Evolutionary conservation across 2,113 vertebrate species (phyloP).

Genomic region (Pterocles burchelli): DNA sequence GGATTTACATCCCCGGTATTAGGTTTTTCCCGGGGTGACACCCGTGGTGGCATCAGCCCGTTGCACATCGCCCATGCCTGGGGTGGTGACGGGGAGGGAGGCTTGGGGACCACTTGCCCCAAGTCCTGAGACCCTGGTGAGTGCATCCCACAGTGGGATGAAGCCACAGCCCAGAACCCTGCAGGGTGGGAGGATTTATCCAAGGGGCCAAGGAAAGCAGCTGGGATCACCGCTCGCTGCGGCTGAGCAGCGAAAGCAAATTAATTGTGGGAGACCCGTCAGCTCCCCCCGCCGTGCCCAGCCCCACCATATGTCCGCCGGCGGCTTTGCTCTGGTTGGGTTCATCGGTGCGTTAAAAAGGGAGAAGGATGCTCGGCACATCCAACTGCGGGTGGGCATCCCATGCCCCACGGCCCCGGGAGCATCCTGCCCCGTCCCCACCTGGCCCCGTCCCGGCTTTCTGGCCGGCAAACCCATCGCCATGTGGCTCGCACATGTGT

Average conservation of each 20-base stretch:
- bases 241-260: not conserved
- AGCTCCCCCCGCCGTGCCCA: not conserved
- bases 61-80: fast-evolving
- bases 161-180: too few species aligned
- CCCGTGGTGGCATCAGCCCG: fast-evolving
- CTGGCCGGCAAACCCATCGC: not conserved
- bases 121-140: fast-evolving
- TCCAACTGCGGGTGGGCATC: not conserved
- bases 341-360: fast-evolving
- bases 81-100: not conserved
- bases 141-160: fast-evolving
- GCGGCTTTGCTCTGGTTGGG: not conserved
- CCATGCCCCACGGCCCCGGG: fast-evolving
- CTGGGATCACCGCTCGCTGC: not conserved
- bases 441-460: not conserved
- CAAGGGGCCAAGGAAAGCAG: not conserved
- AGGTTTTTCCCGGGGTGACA: fast-evolving
- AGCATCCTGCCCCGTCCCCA: not conserved
- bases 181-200: fast-evolving
- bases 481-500: conserved; percentile 39
- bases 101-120: fast-evolving
- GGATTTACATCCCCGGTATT: fast-evolving
- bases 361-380: not conserved
- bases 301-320: not conserved
- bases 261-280: not conserved